Conservation (phyloP, 2,113 vertebrate species). For the Gila orcuttii region DNA sequence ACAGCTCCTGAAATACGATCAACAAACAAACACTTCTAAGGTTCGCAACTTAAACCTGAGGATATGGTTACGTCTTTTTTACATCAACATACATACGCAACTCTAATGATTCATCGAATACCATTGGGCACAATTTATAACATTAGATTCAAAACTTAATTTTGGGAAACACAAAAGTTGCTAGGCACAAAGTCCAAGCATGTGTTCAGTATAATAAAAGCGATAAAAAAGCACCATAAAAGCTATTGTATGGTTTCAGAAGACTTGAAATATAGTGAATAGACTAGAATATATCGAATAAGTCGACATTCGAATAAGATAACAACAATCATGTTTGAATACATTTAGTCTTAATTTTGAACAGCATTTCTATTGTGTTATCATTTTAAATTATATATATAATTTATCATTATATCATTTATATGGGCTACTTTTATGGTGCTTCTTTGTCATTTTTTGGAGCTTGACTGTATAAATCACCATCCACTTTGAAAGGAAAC, state of each 20-base stretch:
- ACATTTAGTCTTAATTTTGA: too few species aligned
- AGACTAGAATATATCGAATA: too few species aligned
- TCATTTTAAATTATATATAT: too few species aligned
- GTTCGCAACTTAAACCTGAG: constrained; percentile 21
- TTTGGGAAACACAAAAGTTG: neutral
- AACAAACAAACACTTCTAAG: constrained; percentile 32
- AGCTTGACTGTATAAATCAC: neutral
- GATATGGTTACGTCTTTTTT: constrained; percentile 23
- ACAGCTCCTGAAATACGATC: constrained; percentile 81
- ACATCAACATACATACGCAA: neutral
- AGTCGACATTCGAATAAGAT: too few species aligned
- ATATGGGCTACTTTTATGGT: neutral
- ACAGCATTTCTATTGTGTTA: too few species aligned
- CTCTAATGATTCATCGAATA: neutral
- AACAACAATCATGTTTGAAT: too few species aligned
- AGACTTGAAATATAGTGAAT: neutral
- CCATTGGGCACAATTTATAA: neutral
- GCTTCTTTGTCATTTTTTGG: neutral
- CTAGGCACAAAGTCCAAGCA: neutral
- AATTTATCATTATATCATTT: too few species aligned
- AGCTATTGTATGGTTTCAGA: neutral
- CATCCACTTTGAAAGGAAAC: neutral
- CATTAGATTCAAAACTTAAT: neutral
- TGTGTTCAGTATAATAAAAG: neutral
- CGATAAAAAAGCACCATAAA: neutral